Percentiles rank a stretch among this genome's conserved stretches.
Evolutionary conservation across 2,113 vertebrate genomes (phyloP).

Genomic region (Pygoscelis adeliae): DNA sequence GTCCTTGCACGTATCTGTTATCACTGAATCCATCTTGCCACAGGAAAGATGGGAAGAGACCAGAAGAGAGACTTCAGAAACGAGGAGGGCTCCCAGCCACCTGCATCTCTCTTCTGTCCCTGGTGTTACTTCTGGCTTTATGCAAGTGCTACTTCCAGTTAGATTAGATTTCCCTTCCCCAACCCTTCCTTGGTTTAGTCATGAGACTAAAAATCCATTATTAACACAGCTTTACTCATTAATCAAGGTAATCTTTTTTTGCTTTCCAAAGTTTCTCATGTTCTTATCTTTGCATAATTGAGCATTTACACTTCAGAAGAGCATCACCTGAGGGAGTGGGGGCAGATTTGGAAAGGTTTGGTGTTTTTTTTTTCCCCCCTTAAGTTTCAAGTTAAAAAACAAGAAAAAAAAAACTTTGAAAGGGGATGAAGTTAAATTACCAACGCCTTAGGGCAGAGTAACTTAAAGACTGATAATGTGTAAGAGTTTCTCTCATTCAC

Average conservation of each 20-base stretch:
- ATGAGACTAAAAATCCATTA: slow-evolving; percentile 9
- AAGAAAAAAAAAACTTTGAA: neutral
- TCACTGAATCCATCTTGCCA: neutral
- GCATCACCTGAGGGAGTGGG: slow-evolving; percentile 41
- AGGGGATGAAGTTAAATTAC: slow-evolving; percentile 34
- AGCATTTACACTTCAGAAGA: slow-evolving; percentile 41
- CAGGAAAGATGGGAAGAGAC: neutral
- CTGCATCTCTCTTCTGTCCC: neutral
- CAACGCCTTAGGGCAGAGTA: slow-evolving; percentile 33
- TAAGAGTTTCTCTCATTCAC: slow-evolving; percentile 26
- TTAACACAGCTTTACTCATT: slow-evolving; percentile 51
- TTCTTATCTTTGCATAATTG: slow-evolving; percentile 65
- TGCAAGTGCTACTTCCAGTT: neutral
- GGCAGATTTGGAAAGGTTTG: slow-evolving; percentile 29
- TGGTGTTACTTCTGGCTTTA: neutral
- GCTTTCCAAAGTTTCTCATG: slow-evolving; percentile 55
- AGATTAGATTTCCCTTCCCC: slow-evolving; percentile 1
- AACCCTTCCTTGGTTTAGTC: neutral
- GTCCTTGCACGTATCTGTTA: fast-evolving
- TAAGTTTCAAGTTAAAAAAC: slow-evolving; percentile 3
- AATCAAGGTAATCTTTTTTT: slow-evolving; percentile 52
- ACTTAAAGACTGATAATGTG: slow-evolving; percentile 21
- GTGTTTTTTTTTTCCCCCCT: neutral
- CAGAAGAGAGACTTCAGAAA: neutral
- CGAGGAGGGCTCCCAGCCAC: neutral